Evolutionary conservation across 2,113 vertebrate species (phyloP).

Genomic region (Himantopus leucocephalus): DNA sequence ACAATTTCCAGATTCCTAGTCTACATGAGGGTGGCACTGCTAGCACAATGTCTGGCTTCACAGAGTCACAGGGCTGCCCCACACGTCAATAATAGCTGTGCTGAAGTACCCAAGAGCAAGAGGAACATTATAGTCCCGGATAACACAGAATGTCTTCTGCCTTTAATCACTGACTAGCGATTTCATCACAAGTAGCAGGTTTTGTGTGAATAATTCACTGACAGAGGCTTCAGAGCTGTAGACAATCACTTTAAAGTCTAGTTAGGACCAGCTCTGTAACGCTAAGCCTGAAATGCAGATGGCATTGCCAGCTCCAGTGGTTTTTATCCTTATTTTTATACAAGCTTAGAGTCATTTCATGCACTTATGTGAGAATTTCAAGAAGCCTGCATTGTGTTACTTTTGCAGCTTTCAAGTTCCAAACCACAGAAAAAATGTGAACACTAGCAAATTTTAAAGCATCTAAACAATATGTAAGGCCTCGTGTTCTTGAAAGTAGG

Average conservation of each 20-base stretch:
- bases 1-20: neutral
- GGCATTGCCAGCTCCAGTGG: neutral
- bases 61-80: neutral
- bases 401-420: neutral
- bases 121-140: neutral
- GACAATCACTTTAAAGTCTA: neutral
- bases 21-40: neutral
- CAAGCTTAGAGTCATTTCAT: neutral
- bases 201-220: neutral
- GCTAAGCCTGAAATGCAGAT: neutral
- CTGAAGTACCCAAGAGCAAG: neutral
- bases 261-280: neutral
- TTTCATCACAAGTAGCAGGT: neutral
- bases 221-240: neutral
- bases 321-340: neutral
- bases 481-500: neutral
- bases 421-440: neutral
- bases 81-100: neutral
- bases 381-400: neutral
- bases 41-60: neutral
- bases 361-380: neutral
- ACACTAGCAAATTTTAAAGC: neutral
- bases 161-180: neutral
- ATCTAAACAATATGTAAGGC: neutral
- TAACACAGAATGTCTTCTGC: neutral